phyloP scores from a whole-genome alignment of 1,140 invertebrate species.

The Idris sp. region DNA sequence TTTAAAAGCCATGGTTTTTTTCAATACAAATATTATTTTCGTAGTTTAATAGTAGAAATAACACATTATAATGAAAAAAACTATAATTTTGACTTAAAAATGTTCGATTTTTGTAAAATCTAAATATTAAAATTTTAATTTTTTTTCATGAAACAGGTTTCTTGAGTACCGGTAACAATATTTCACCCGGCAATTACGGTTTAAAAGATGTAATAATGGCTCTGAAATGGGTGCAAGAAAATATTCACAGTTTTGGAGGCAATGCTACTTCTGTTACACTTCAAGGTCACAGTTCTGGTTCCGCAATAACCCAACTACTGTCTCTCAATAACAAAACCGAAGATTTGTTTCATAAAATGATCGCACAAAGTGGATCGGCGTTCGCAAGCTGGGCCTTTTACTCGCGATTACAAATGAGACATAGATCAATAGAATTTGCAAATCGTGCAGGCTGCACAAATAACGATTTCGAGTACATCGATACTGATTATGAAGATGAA shows the following conservation, averaged over 20 bases:
- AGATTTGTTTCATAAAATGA: slow-evolving; percentile 78
- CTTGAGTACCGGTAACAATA: slow-evolving; percentile 66
- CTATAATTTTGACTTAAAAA: no score
- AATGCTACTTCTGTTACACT: slow-evolving; percentile 77
- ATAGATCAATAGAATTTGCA: slow-evolving; percentile 41
- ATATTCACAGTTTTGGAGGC: slow-evolving; percentile 78
- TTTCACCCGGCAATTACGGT: slow-evolving; percentile 71
- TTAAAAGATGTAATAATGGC: slow-evolving; percentile 74
- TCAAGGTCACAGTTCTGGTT: slow-evolving; percentile 77
- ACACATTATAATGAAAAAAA: no score
- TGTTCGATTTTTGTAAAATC: no score
- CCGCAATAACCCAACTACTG: slow-evolving; percentile 68
- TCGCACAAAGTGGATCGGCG: slow-evolving; percentile 80
- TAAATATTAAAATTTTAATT: slow-evolving; percentile 1
- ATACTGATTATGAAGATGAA: slow-evolving; percentile 32
- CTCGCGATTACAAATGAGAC: slow-evolving; percentile 24
- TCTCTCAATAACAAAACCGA: slow-evolving; percentile 73
- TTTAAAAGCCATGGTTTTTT: no score
- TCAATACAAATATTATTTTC: no score
- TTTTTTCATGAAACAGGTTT: slow-evolving; percentile 66
- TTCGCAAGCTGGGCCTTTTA: slow-evolving; percentile 66
- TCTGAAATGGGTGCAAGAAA: slow-evolving; percentile 79
- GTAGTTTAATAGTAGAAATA: no score
- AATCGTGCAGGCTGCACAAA: slow-evolving; percentile 36
- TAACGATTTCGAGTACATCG: slow-evolving; percentile 4